Evolutionary conservation across 2,888 invertebrate genomes (phyloP).

Genomic region (Acleris emargana): DNA sequence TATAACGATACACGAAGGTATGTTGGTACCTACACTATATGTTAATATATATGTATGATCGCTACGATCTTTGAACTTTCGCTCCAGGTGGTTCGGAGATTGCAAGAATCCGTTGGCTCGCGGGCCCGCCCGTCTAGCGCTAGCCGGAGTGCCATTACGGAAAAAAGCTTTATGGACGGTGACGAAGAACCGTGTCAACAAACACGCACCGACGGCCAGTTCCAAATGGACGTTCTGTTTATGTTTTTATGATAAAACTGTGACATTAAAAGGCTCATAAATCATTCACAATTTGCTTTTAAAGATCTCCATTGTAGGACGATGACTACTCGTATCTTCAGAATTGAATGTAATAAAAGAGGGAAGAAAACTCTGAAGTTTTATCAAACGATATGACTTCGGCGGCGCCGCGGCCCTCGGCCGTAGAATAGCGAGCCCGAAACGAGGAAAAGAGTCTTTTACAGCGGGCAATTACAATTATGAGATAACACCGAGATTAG

Average conservation of each 20-base stretch:
- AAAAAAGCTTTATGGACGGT: slow-evolving; percentile 19
- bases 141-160: slow-evolving; percentile 9
- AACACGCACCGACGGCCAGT: background rate
- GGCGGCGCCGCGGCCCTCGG: slow-evolving; percentile 2
- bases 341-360: slow-evolving; percentile 12
- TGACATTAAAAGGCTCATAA: background rate
- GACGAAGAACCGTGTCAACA: slow-evolving; percentile 11
- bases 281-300: slow-evolving; percentile 6
- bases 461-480: background rate
- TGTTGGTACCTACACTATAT: background rate
- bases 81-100: slow-evolving; percentile 8
- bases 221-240: background rate
- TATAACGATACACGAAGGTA: too few relatives aligned
- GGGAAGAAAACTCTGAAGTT: slow-evolving; percentile 14
- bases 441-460: slow-evolving; percentile 1
- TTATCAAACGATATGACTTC: slow-evolving; percentile 14
- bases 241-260: too few relatives aligned
- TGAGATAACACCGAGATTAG: too few relatives aligned
- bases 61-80: slow-evolving; percentile 27
- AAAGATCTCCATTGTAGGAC: slow-evolving; percentile 9
- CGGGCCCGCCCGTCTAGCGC: background rate
- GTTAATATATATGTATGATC: slow-evolving; percentile 4
- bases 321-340: slow-evolving; percentile 13
- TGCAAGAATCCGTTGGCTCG: background rate
- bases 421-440: slow-evolving; percentile 4